Base-by-base conservation (phyloP, 2,888 invertebrate species). In the Diaphora mendica region DNA sequence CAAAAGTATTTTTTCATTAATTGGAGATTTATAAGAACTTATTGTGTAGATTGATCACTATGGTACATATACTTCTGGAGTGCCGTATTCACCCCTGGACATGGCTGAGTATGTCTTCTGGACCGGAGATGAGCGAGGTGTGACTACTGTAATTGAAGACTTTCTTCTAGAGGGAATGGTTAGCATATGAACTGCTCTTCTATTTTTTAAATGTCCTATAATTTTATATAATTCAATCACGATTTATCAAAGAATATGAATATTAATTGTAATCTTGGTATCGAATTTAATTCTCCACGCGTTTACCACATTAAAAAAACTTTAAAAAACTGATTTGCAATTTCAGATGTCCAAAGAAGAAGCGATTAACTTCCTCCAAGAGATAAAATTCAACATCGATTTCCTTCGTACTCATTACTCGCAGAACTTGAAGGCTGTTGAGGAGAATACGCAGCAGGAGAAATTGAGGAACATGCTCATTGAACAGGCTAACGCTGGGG, bases 91-190 rank as follows among this genome's bases (percentile, higher is more conserved):
- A 0, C 97, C 98, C 0, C 94, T 97, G 71, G 98, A 98, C 86
- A 97, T 98, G 97, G 98, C 98, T 0, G 97, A 98, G 87, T 98
- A 98, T 84, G 97, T 98, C 4, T 97, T 97, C 90, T 97, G 97
- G 97, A 98, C 98, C 0, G 98, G 98, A 0, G 98, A 98, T 88
- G 98, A 98, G 87, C 96, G 97, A 71, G 97, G 98, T 11, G 98
- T 98, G 1, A 97, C 97, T 0, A 92, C 97, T 11, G 97, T 98
- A 20, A 97, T 98, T 35, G 97, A 98, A 87, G 97, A 98, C 82
- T 97, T 98, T 85, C 96, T 98, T 30, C 97, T 97, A 84, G 97
- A 97, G 84, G 97, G 97, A 83, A 91, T 97, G 96, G 98, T 98
- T 91, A 93, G 96, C 15, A 35, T 15, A 23, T 51, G 13, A 11